These are phyloP conservation scores for Anarhynchus alexandrinus DNA, from an alignment of 2,113 vertebrate genomes.

Conservation along the genomic window DNA sequence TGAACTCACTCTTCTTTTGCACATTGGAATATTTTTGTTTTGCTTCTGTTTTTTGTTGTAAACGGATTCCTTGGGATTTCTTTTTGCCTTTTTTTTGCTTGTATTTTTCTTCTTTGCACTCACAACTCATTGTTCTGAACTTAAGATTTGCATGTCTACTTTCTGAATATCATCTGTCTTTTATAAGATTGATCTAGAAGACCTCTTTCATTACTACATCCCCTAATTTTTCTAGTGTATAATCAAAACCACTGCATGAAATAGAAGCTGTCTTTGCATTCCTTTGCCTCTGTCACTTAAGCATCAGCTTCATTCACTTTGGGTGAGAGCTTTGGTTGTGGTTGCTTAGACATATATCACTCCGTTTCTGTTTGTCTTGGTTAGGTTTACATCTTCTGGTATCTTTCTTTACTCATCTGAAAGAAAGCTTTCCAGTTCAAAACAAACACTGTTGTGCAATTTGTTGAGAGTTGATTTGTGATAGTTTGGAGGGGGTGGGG, in stretches of 20 bases:
- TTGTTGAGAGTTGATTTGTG: neutral
- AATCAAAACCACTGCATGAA: neutral
- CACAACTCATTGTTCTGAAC: neutral
- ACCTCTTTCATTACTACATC: neutral
- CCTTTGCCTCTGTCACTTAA: neutral
- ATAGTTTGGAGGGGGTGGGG: neutral
- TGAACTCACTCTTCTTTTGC: neutral
- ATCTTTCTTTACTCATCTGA: neutral
- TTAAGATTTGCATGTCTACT: neutral
- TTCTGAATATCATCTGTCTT: neutral
- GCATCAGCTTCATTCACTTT: neutral
- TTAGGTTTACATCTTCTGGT: neutral
- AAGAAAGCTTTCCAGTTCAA: neutral
- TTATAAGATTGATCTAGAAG: neutral
- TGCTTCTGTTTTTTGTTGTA: neutral
- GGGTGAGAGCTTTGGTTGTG: neutral
- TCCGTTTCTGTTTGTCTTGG: neutral
- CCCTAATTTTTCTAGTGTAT: neutral
- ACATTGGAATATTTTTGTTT: neutral
- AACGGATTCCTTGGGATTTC: neutral
- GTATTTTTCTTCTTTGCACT: neutral
- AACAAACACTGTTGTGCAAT: constrained; percentile 4
- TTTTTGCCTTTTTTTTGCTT: neutral
- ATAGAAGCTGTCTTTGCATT: neutral
- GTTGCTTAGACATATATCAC: neutral